These are phyloP conservation scores for Teleogryllus oceanicus DNA, from an alignment of 2,888 invertebrate genomes.

Conservation along the genomic window DNA sequence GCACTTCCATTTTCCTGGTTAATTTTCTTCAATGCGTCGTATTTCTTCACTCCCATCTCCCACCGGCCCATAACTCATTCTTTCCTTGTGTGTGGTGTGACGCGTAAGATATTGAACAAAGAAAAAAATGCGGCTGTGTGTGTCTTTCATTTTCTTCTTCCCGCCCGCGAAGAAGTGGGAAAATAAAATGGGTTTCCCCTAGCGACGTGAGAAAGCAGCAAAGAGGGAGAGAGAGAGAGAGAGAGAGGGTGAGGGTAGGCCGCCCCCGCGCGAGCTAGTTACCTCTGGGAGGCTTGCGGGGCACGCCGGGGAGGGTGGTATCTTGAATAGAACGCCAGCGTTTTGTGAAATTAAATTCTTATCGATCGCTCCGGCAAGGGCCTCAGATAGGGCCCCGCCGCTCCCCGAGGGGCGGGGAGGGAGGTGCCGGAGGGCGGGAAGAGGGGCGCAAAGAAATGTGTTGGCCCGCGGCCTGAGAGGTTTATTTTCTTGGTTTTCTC, in stretches of 20 bases:
- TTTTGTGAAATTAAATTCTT: conserved; percentile 39
- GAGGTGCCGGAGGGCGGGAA: neutral
- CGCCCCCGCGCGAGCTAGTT: conserved; percentile 26
- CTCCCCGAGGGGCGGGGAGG: neutral
- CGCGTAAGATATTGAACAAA: conserved; percentile 18
- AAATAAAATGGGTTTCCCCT: neutral
- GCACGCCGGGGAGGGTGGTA: conserved; percentile 25
- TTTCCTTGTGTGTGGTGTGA: conserved; percentile 1
- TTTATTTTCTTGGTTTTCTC: conserved; percentile 18
- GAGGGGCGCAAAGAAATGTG: conserved; percentile 7
- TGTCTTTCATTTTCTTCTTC: neutral
- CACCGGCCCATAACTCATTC: neutral
- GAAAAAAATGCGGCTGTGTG: conserved; percentile 1
- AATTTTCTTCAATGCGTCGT: neutral
- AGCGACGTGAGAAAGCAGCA: neutral
- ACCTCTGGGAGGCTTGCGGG: conserved; percentile 20
- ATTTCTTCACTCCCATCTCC: neutral
- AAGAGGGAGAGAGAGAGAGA: too few relatives aligned
- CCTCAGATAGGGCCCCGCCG: neutral
- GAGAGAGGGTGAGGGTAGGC: neutral
- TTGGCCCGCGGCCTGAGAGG: conserved; percentile 18
- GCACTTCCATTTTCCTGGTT: conserved; percentile 6
- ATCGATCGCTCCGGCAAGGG: conserved; percentile 33
- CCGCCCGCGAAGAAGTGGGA: conserved; percentile 1
- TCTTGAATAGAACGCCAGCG: conserved; percentile 37